Base-by-base conservation (phyloP, 37 sponge, comb jelly and placozoan species). In the Tethya wilhelma region DNA sequence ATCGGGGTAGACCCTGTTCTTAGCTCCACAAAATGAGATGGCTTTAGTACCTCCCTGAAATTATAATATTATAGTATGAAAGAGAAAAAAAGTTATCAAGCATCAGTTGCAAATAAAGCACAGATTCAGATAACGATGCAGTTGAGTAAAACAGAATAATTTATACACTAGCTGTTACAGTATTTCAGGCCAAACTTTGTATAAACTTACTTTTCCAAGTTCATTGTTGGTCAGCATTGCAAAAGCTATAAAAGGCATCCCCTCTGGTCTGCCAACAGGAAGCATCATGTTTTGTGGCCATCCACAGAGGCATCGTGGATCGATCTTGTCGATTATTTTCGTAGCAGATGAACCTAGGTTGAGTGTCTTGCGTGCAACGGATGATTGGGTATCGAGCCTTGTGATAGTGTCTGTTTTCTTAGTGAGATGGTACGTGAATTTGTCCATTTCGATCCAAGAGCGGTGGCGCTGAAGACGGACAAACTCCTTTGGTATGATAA, bases 221-320 rank as follows among this genome's bases (percentile, higher is more conserved):
- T 73, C 1, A 53, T 73, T 34, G 36, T 73, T 38, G 5, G 74
- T 53, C 56, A 73, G 31, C 56, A 73, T 53, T 30, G 31, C 74
- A 73, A 45, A 73, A 11, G 34, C 34, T 32, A 12, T 49, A 6
- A 31, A 73, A 11, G 20, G 57, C 33, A 28, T 38, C 30, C 74
- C 74, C 4, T 46, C 56, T 20, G 74, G 56, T 14, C 28, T 53
- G 36, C 74, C 74, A 46, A 29, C 28, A 25, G 74, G 74, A 2
- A 73, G 56, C 74, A 73, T 44, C 56, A 73, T 46, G 53, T 38
- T 73, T 14, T 73, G 56, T 46, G 74, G 74, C 74, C 74, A 73
- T 1, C 74, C 74, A 73, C 74, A 73, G 32, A 31, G 31, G 56
- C 74, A 73, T 6, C 49, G 29, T 45, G 56, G 36, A 4, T 31